Evolutionary conservation across 2,888 invertebrate species (phyloP).

Genomic region (Acanthosoma haemorrhoidale): DNA sequence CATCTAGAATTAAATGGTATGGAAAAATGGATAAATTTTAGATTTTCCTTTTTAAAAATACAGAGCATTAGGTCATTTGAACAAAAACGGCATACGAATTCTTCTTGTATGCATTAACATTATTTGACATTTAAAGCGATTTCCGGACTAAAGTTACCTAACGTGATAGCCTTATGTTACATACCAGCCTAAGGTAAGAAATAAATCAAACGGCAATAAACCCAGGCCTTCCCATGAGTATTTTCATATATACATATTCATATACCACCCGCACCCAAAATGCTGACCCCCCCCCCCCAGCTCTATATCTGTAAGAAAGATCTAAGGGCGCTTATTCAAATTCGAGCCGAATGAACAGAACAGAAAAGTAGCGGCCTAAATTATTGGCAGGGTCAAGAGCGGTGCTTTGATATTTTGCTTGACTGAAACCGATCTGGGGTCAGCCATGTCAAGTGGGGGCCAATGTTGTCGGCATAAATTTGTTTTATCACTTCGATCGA

Average conservation of each 20-base stretch:
- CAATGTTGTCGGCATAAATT: not conserved
- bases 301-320: not conserved
- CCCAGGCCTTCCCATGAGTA: too few relatives aligned
- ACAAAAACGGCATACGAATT: too few relatives aligned
- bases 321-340: not conserved
- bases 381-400: not conserved
- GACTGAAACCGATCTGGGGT: not conserved
- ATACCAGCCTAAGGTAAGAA: not conserved
- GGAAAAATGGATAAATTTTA: too few relatives aligned
- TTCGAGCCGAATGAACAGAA: not conserved
- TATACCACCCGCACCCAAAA: not conserved
- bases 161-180: too few relatives aligned
- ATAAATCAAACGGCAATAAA: not conserved
- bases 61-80: too few relatives aligned
- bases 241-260: constrained; percentile 6
- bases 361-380: not conserved
- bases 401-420: not conserved
- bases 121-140: too few relatives aligned
- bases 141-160: too few relatives aligned
- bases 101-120: too few relatives aligned
- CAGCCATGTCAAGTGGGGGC: not conserved
- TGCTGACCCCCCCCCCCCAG: not conserved
- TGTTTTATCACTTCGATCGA: too few relatives aligned
- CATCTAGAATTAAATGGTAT: too few relatives aligned
- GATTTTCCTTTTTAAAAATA: too few relatives aligned